Evolutionary conservation across 2,797 vertebrate genomes (phyloP), one percentile per base, ranked within the genome.

Genomic region (Acanthornis magna): DNA sequence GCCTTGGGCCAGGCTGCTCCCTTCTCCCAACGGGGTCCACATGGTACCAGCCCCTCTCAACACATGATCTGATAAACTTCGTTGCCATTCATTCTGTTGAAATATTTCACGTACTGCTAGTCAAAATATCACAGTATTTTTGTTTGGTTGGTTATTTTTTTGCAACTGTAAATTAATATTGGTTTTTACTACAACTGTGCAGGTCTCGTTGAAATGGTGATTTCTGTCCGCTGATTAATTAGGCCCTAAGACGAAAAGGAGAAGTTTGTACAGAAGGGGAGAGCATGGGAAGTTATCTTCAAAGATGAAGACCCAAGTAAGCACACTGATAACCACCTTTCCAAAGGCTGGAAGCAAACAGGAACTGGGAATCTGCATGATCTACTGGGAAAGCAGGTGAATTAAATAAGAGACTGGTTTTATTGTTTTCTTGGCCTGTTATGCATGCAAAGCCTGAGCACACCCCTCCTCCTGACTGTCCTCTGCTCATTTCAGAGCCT

Each of bases 391-490:
- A 96, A 92, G 76, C 10, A 50, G 85, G 85, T 67, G 70, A 90
- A 83, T 88, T 92, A 86, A 55, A 92, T 11, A 2, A 90, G 88
- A 75, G 83, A 54, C 17, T 27, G 55, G 5, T 55, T 93, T 92
- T 90, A 29, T 38, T 50, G 67, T 96, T 92, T 80, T 53, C 87
- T 77, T 95, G 93, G 86, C 86, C 81, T 93, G 70, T 55, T 88
- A 72, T 70, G 32, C 22, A 34, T 34, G 73, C 91, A 92, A 93
- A 95, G 92, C 6, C 45, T 66, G 80, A 96, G 89, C 72, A 75
- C 42, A 85, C 61, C 74, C 67, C 91, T 93, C 80, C 95, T 95
- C 76, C 91, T 95, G 92, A 87, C 93, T 89, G 74, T 60, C 55
- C 67, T 62, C 53, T 43, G 43, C 38, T 70, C 85, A 23, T 60